These are phyloP conservation scores for Hyles euphorbiae DNA, from an alignment of 1,140 invertebrate species.

Conservation along the genomic window DNA sequence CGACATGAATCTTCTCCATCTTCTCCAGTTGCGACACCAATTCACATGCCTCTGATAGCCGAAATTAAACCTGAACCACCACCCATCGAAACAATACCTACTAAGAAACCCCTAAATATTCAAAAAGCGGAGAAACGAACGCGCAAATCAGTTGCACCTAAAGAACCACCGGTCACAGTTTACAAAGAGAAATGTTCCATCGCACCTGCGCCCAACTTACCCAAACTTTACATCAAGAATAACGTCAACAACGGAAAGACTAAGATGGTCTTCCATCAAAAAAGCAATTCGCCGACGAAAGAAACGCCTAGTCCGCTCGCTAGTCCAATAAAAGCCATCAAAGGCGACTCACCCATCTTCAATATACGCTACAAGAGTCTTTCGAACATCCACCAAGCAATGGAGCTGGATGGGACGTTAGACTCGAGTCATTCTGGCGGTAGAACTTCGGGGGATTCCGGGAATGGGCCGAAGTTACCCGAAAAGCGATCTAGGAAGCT, in stretches of 20 bases:
- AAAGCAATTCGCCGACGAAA: slow-evolving; percentile 84
- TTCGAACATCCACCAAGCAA: slow-evolving; percentile 85
- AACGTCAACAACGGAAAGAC: slow-evolving; percentile 79
- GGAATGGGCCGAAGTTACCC: slow-evolving; percentile 85
- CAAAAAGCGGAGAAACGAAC: slow-evolving; percentile 82
- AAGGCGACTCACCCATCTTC: slow-evolving; percentile 86
- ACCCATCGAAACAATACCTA: slow-evolving; percentile 92
- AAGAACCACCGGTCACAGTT: slow-evolving; percentile 77
- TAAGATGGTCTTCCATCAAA: slow-evolving; percentile 81
- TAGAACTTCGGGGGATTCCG: slow-evolving; percentile 88
- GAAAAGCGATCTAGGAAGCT: slow-evolving; percentile 87
- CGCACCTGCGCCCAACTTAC: slow-evolving; percentile 68
- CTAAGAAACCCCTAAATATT: slow-evolving; percentile 80
- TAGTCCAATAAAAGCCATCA: slow-evolving; percentile 75
- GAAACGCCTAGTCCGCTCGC: slow-evolving; percentile 79
- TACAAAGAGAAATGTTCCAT: slow-evolving; percentile 72
- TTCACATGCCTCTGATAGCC: slow-evolving; percentile 75
- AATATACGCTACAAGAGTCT: slow-evolving; percentile 90
- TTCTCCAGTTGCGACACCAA: slow-evolving; percentile 70
- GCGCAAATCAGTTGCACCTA: slow-evolving; percentile 70
- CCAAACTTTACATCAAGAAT: slow-evolving; percentile 88
- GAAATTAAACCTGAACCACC: slow-evolving; percentile 89
- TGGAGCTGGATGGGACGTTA: slow-evolving; percentile 87
- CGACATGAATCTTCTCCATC: slow-evolving; percentile 68
- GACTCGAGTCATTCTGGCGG: slow-evolving; percentile 93